phyloP scores from a whole-genome alignment of 2,797 vertebrate genomes.

The Dendrocincla tyrannina region DNA sequence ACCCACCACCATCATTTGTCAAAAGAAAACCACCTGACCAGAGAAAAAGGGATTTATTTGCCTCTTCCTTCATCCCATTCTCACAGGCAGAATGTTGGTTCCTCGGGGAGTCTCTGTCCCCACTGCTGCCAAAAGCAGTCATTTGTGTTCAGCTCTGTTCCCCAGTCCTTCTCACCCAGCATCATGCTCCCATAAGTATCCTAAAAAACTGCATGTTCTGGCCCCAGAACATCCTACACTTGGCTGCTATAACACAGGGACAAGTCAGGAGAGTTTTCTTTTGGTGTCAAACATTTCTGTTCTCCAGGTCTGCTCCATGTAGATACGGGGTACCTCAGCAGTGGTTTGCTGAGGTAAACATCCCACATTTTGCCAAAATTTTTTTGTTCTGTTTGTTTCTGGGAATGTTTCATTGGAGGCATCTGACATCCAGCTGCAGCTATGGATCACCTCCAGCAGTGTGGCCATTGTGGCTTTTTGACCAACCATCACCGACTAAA shows the following conservation, averaged over 20 bases:
- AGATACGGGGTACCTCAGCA: background rate
- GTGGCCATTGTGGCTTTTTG: background rate
- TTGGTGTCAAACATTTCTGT: background rate
- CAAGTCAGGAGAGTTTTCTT: background rate
- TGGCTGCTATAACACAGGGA: background rate
- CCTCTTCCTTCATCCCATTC: background rate
- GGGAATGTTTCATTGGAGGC: background rate
- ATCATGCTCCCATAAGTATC: background rate
- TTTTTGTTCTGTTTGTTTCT: background rate
- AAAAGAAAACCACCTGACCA: constrained; percentile 16
- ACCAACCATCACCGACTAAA: background rate
- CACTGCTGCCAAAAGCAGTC: background rate
- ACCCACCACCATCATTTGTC: background rate
- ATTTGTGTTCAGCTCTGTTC: background rate
- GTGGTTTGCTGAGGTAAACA: background rate
- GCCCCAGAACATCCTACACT: background rate
- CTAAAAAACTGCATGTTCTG: background rate
- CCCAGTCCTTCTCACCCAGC: background rate
- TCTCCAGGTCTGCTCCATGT: background rate
- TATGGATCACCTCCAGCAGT: background rate
- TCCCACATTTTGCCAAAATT: background rate
- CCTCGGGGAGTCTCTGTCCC: background rate
- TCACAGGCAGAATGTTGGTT: background rate
- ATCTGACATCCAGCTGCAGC: background rate
- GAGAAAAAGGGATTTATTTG: background rate